Conservation (phyloP, 2,888 invertebrate species). For the Tuberolachnus salignus region DNA sequence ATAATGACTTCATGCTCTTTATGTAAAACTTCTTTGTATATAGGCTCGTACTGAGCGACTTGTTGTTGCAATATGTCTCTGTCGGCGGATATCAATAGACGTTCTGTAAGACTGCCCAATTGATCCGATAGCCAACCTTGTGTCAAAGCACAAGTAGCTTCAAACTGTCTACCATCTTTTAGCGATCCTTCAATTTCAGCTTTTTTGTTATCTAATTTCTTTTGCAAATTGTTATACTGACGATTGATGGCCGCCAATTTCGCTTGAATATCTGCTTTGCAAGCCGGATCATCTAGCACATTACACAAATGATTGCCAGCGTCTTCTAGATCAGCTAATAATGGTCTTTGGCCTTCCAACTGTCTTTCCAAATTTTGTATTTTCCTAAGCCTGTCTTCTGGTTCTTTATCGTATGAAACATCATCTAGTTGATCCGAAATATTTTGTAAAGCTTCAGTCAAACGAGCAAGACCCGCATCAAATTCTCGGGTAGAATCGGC, state of each 20-base stretch:
- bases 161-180: conserved; percentile 87
- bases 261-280: conserved; percentile 86
- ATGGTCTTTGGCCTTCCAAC: conserved; percentile 84
- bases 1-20: conserved; percentile 93
- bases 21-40: conserved; percentile 85
- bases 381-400: conserved; percentile 85
- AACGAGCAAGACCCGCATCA: conserved; percentile 81
- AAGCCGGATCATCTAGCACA: conserved; percentile 87
- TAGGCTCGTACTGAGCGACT: conserved; percentile 84
- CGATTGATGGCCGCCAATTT: conserved; percentile 86
- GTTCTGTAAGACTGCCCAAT: conserved; percentile 75
- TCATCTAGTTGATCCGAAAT: conserved; percentile 88
- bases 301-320: conserved; percentile 86
- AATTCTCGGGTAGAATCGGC: conserved; percentile 92
- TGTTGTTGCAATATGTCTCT: conserved; percentile 82
- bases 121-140: conserved; percentile 88
- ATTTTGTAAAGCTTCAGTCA: conserved; percentile 84
- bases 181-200: conserved; percentile 81
- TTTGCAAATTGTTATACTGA: conserved; percentile 85
- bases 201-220: conserved; percentile 86
- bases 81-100: conserved; percentile 86
- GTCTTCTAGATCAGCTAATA: conserved; percentile 86
- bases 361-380: conserved; percentile 82
- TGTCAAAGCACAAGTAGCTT: conserved; percentile 84
- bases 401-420: conserved; percentile 78